Percentiles rank a stretch among this genome's conserved stretches.
Evolutionary conservation across 2,797 vertebrate species (phyloP).

Genomic region (Coluber constrictor): DNA sequence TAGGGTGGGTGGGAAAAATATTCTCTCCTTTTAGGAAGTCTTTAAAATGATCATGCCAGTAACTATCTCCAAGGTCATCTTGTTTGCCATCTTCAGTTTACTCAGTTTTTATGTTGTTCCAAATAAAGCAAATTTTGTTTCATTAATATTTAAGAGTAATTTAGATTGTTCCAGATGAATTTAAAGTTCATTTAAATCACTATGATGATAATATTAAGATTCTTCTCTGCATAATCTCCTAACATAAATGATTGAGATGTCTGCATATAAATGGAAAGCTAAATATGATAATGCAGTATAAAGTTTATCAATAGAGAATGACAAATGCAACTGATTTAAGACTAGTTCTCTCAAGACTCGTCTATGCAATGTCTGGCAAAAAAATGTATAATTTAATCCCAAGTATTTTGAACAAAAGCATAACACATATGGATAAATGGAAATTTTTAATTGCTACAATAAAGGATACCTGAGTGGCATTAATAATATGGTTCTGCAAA

Average conservation of each 20-base stretch:
- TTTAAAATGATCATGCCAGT: slow-evolving; percentile 48
- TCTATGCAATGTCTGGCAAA: slow-evolving; percentile 21
- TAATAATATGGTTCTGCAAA: slow-evolving; percentile 9
- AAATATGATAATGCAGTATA: slow-evolving; percentile 68
- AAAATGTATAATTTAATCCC: slow-evolving; percentile 63
- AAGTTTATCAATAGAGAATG: slow-evolving; percentile 73
- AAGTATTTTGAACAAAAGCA: slow-evolving; percentile 59
- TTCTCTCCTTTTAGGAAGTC: slow-evolving; percentile 19
- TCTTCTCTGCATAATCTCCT: slow-evolving; percentile 71
- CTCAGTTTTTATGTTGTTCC: slow-evolving; percentile 68
- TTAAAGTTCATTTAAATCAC: slow-evolving; percentile 77
- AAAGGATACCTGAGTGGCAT: slow-evolving; percentile 40
- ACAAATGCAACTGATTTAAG: slow-evolving; percentile 66
- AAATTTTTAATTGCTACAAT: slow-evolving; percentile 43
- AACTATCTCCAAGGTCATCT: slow-evolving; percentile 62
- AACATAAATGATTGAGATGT: slow-evolving; percentile 71
- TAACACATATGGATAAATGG: slow-evolving; percentile 50
- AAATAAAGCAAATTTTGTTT: slow-evolving; percentile 72
- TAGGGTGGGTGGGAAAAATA: slow-evolving; percentile 32
- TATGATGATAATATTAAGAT: slow-evolving; percentile 75
- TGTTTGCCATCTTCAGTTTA: slow-evolving; percentile 57
- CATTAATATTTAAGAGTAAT: slow-evolving; percentile 80
- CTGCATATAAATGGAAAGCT: slow-evolving; percentile 72
- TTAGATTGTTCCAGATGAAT: slow-evolving; percentile 75
- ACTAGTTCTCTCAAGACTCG: slow-evolving; percentile 63